Evolutionary conservation across 2,113 vertebrate species (phyloP), one percentile per base, ranked within the genome.

Genomic region (Saccopteryx leptura): DNA sequence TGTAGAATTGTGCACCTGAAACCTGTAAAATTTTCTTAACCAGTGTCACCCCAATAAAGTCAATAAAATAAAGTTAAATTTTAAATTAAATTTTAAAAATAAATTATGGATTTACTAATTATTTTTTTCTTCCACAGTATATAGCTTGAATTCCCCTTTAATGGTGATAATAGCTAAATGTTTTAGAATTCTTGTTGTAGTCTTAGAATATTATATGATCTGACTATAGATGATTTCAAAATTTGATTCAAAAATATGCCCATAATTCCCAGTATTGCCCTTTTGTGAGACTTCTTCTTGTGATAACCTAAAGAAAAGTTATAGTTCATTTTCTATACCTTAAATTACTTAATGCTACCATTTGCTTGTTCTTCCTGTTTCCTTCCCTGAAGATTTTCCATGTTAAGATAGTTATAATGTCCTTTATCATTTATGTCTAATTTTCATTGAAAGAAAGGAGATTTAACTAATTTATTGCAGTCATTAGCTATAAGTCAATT

Each of bases 181-280:
- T 68, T 87, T 85, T 76, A 69, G 48, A 89, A 83, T 78, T 39
- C 31, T 93, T 91, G 10, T 95, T 69, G 11, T 61, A 72, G 63
- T 75, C 72, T 90, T 96, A 88, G 92, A 91, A 94, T 95, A 85
- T 72, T 91, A 69, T 3, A 28, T 79, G 65, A 68, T 24, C 4
- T 84, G 39, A 84, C 50, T 81, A 79, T 2, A 46, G 48, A 71
- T 83, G 80, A 81, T 86, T 95, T 88, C 78, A 12, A 48, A 84
- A 97, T 86, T 90, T 85, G 23, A 91, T 69, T 87, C 17, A 87
- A 90, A 97, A 84, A 63, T 94, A 68, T 65, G 17, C 56, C 69
- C 60, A 75, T 58, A 84, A n/a, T 12, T 31, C 63, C 74, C 28
- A 52, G 11, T 61, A 69, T 90, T 90, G 33, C 66, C 83, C 9